Evolutionary conservation across 2,797 vertebrate species (phyloP), one percentile per base, ranked within the genome.

Genomic region (Micrastur ruficollis): DNA sequence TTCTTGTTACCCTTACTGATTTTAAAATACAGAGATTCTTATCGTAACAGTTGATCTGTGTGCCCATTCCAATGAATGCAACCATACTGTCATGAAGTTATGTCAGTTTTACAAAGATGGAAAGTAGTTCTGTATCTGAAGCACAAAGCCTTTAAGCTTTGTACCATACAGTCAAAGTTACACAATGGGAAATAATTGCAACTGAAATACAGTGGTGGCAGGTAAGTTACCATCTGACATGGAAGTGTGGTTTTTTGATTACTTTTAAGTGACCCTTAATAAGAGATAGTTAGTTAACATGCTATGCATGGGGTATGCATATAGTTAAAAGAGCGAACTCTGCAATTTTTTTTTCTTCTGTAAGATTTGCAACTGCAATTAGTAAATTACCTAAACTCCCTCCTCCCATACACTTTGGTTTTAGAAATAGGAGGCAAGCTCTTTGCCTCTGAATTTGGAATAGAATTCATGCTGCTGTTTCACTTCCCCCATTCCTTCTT

Each of bases 281-380:
- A 56, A 73, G 19, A 47, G 29, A 76, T 52, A 18, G 5, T 29
- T 38, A 27, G n/a, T 71, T 76, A 40, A 12, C 34, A 38, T 55
- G 53, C 26, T 16, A 0, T 27, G 5, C 3, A 0, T 44, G 19
- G 8, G 13, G 9, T 86, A n/a, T 53, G 19, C 5, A 4, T 47
- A 15, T 12, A 58, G 34, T 56, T 89, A 47, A 80, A 81, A 85
- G 12, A 52, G 8, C 20, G 18, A 38, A 47, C 19, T 71, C 29
- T 65, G 31, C 17, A 25, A 2, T 6, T 52, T 49, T 75, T 79
- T 80, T 80, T 44, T 22, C 14, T 78, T 79, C 32, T 59, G 31
- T 76, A n/a, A 81, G 91, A 87, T 89, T 86, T 76, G 38, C 12
- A 87, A 10, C 38, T 76, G 14, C 67, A 63, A 6, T 42, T 58